Evolutionary conservation across 2,113 vertebrate genomes (phyloP), one percentile per base, ranked within the genome.

Genomic region (Hassar affinis): DNA sequence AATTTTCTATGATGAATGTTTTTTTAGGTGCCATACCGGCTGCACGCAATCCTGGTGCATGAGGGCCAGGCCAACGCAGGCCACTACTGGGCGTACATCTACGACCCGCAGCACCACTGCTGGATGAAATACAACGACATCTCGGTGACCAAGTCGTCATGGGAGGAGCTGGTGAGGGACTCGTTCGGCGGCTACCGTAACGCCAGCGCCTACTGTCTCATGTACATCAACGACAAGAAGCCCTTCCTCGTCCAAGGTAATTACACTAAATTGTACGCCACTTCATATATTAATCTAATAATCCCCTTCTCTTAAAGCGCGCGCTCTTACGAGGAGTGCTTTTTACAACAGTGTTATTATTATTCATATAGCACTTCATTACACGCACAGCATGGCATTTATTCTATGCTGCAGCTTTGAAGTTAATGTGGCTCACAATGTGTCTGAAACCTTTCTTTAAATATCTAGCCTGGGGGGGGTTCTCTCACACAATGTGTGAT

Each of bases 41-140:
- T 99, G 79, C 98, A 99, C 77, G 98, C 98, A 20, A 97, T 99
- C 42, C 91, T 99, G 88, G 98, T 99, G 84, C 98, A 99, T 6
- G 98, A 99, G 91, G 98, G 98, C 79, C 98, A 99, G 90, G 98
- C 98, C 0, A 99, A 97, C 45, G 98, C 97, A 0, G 98, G 98
- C 56, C 98, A 99, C 94, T 99, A 99, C 89, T 99, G 98, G 98
- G 98, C 98, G 0, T 99, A 99, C 86, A 98, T 99, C 92, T 97
- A 97, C 82, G 96, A 98, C 85, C 96, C 96, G 9, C 95, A 93
- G 85, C 96, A 99, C 88, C 93, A 91, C 62, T 95, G 96, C 86
- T 99, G 98, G 98, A 98, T 99, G 97, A 99, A 99, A 89, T 99
- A 99, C 86, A 99, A 99, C 78, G 98, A 99, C 90, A 97, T 99